Conservation (phyloP, 1,140 invertebrate genomes). For the Drosophila pseudoobscura region DNA sequence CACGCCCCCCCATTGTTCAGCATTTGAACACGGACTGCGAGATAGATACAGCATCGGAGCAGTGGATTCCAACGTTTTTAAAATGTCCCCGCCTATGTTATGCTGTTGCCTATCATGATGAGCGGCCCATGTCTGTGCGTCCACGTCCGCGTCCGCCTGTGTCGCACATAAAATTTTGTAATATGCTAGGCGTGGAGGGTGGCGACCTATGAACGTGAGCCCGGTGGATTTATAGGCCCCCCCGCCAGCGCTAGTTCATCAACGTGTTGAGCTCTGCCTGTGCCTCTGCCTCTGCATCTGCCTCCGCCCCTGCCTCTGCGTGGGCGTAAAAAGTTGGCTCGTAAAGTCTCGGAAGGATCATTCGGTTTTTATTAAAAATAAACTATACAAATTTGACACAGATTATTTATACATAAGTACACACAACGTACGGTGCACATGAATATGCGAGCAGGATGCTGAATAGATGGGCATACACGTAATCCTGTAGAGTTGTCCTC, state of each 20-base stretch:
- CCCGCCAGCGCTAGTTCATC: slow-evolving; percentile 56
- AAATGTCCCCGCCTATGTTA: slow-evolving; percentile 12
- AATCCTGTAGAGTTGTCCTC: no score
- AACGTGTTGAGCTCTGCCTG: slow-evolving; percentile 66
- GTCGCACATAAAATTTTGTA: slow-evolving; percentile 64
- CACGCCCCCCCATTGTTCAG: slow-evolving; percentile 24
- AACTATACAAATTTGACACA: slow-evolving; percentile 80
- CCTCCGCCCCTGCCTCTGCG: not conserved
- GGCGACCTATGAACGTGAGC: slow-evolving; percentile 31
- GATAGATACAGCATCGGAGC: slow-evolving; percentile 1
- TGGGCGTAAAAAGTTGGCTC: slow-evolving; percentile 60
- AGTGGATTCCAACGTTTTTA: not conserved
- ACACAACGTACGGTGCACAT: slow-evolving; percentile 29
- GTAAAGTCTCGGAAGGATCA: slow-evolving; percentile 66
- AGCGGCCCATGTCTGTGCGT: slow-evolving; percentile 3
- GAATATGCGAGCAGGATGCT: slow-evolving; percentile 50
- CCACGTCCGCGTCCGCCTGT: slow-evolving; percentile 21
- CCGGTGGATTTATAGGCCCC: slow-evolving; percentile 59
- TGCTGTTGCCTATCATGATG: slow-evolving; percentile 23
- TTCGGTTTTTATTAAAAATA: slow-evolving; percentile 78
- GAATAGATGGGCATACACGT: slow-evolving; percentile 17
- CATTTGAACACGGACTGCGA: slow-evolving; percentile 35
- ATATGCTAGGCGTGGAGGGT: slow-evolving; percentile 42
- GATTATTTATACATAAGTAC: slow-evolving; percentile 67
- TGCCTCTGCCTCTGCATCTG: no score